phyloP scores from a whole-genome alignment of 2,797 vertebrate species.

The Melanotaenia maccullochi region DNA sequence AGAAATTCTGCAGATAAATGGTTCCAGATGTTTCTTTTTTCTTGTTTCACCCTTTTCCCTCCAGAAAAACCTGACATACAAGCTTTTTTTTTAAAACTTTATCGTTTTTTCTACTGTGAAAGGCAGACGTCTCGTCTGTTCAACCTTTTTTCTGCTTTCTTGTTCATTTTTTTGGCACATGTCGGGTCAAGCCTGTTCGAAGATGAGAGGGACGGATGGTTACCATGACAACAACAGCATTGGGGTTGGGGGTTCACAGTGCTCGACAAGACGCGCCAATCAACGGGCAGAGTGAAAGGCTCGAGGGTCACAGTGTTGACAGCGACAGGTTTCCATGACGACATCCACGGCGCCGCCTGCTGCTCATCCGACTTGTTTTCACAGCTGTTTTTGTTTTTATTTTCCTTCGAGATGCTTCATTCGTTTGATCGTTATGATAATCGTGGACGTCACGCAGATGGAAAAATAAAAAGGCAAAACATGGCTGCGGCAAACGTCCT shows the following conservation, averaged over 20 bases:
- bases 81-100: slow-evolving; percentile 11
- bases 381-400: neutral
- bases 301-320: slow-evolving; percentile 77
- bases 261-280: slow-evolving; percentile 39
- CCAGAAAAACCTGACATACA: slow-evolving; percentile 56
- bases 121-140: slow-evolving; percentile 48
- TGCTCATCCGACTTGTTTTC: slow-evolving; percentile 24
- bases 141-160: slow-evolving; percentile 16
- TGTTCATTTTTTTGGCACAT: slow-evolving; percentile 73
- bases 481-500: neutral
- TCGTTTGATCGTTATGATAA: slow-evolving; percentile 33
- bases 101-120: slow-evolving; percentile 33
- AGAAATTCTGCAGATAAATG: no score
- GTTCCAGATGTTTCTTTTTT: slow-evolving; percentile 22
- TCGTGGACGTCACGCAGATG: slow-evolving; percentile 38
- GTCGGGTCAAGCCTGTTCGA: slow-evolving; percentile 33
- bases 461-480: slow-evolving; percentile 7
- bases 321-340: slow-evolving; percentile 28
- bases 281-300: slow-evolving; percentile 46
- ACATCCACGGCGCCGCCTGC: slow-evolving; percentile 21
- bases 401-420: neutral
- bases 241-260: slow-evolving; percentile 67
- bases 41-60: neutral
- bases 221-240: slow-evolving; percentile 19
- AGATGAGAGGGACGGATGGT: slow-evolving; percentile 24